phyloP scores from a whole-genome alignment of 2,888 invertebrate genomes.

The Aradus depressus region DNA sequence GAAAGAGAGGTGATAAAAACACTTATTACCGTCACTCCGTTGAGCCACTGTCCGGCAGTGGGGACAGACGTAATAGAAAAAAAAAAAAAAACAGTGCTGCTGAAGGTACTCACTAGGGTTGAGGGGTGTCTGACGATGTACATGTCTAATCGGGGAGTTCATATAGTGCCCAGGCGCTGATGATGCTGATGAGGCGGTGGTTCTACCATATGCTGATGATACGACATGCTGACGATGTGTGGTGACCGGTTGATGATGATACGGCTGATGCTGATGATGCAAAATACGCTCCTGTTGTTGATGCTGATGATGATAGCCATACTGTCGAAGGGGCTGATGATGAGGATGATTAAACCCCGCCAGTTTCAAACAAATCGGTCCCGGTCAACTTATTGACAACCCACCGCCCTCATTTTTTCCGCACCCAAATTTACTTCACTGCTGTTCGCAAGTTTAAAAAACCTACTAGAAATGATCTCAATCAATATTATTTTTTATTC shows the following conservation, averaged over 20 bases:
- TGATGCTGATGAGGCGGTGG: too few species aligned
- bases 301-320: constrained; percentile 1
- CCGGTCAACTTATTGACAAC: too few species aligned
- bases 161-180: constrained; percentile 3
- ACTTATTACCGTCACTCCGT: too few species aligned
- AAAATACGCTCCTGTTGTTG: too few species aligned
- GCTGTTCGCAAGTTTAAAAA: neutral
- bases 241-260: neutral
- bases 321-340: constrained; percentile 16
- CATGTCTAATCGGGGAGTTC: constrained; percentile 19
- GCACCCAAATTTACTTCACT: neutral
- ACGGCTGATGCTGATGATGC: neutral
- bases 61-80: neutral
- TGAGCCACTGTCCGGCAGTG: too few species aligned
- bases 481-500: neutral
- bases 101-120: constrained; percentile 26
- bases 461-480: neutral
- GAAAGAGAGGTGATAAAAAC: too few species aligned
- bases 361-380: too few species aligned
- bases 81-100: neutral
- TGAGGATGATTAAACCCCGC: constrained; percentile 25
- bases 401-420: neutral
- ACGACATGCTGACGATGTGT: too few species aligned
- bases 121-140: constrained; percentile 24
- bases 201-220: too few species aligned